Evolutionary conservation across 2,888 invertebrate species (phyloP), one percentile per base, ranked within the genome.

Genomic region (Cheilosia soror): DNA sequence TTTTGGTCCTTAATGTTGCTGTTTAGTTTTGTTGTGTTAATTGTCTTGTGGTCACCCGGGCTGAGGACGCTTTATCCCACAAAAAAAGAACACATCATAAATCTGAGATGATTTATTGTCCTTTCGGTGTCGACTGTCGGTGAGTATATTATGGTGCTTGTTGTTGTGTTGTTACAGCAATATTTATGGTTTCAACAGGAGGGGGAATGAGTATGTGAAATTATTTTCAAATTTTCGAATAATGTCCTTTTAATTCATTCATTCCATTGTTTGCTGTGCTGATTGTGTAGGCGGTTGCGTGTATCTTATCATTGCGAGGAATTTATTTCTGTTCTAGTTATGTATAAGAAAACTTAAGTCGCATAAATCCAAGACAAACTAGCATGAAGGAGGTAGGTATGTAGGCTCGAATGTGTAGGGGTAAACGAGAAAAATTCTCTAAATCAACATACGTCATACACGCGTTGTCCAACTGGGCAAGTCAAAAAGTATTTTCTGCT

Each of bases 241-340:
- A 84, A 84, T 84, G 75, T 85, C 81, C 81, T 85, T 85, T 85
- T 84, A 80, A 84, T 84, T 84, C 80, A 49, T 79, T 69, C 69
- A 71, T 75, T 75, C 51, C 40, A 31, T 62, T 27, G 20, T 55
- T 58, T 42, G 47, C 47, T 27, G 15, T 20, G 27, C 13, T 31
- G 44, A 6, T 44, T 13, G 33, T 51, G 71, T 15, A 58, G 72
- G 55, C 55, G 65, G 57, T 77, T 81, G 80, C 81, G 85, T 85
- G 85, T 72, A 37, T 60, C 84, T 84, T 84, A 84, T 84, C 84
- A 57, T 75, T 44, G 57, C 42, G 57, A 69, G 47, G 58, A 76
- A 84, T 84, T 84, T 84, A 79, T 84, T 84, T 79, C 68, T 73
- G 79, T 84, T 84, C 84, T 84, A 79, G 75, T 79, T 84, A 84